Evolutionary conservation across 2,888 invertebrate genomes (phyloP), one percentile per base, ranked within the genome.

Genomic region (Caenorhabditis becei): DNA sequence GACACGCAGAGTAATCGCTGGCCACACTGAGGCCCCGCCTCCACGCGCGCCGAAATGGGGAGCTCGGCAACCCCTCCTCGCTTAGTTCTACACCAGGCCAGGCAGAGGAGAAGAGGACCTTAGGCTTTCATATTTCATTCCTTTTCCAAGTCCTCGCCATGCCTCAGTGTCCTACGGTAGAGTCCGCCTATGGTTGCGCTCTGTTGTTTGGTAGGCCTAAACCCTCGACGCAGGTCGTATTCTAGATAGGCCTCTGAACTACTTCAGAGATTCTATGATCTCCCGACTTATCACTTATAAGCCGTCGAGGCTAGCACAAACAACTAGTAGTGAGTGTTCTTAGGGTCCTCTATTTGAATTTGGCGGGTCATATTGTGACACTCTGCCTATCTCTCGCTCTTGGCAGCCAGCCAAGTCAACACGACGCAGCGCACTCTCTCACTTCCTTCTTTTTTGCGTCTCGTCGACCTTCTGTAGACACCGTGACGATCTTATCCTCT

Each of bases 41-140:
- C 82, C 84, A 74, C 80, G 80, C 79, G 80, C 82, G 80, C 84
- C 82, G 84, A 84, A 84, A 77, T 67, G 82, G 84, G 84, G 80
- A 82, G 84, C 80, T 77, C 80, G 80, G 71, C 83, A 77, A 80
- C 80, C 80, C 83, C 77, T 78, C 63, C 65, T 77, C 72, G 72
- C 81, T 69, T 77, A 77, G 77, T 77, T 77, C 67, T 77, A 67
- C 77, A 62, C 77, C 77, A 77, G 62, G 44, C 65, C 77, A 62
- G 75, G 53, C 62, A 49, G 37, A 58, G 49, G 54, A 62, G 75
- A 67, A 53, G 61, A 77, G 75, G 75, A 67, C 66, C 74, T 69
- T 58, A 69, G 69, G 44, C 37, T 77, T 63, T 56, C 69, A 63
- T 77, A 63, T 70, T 77, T n/a, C 18, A 63, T 26, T 35, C 67